phyloP scores from a whole-genome alignment of 2,113 vertebrate genomes.

The Pygoscelis antarcticus region DNA sequence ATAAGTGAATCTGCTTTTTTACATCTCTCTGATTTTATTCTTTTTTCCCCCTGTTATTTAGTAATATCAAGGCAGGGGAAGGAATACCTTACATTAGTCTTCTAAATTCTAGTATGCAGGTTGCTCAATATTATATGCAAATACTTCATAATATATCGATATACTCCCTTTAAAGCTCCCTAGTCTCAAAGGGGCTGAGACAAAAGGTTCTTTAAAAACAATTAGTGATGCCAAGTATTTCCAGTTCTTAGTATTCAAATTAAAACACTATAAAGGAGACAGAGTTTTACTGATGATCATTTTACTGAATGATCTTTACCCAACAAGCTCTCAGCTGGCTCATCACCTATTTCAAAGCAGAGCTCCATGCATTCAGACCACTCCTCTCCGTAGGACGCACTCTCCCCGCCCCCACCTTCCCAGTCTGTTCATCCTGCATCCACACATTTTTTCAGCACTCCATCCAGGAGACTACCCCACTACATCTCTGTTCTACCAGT shows the following conservation, averaged over 20 bases:
- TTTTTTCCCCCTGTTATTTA: neutral
- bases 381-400: neutral
- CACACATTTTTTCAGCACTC: neutral
- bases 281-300: neutral
- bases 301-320: neutral
- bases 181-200: neutral
- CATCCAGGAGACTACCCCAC: neutral
- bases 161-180: neutral
- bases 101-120: neutral
- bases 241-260: neutral
- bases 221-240: neutral
- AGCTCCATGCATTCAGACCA: neutral
- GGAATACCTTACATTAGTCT: neutral
- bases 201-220: neutral
- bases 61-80: neutral
- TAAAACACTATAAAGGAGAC: neutral
- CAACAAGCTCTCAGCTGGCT: neutral
- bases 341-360: neutral
- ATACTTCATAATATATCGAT: neutral
- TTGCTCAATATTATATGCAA: neutral
- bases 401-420: accelerated
- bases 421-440: neutral
- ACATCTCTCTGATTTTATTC: neutral
- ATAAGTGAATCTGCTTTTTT: neutral
- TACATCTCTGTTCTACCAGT: neutral